Evolutionary conservation across 2,113 vertebrate genomes (phyloP).

Genomic region (Ictalurus punctatus): DNA sequence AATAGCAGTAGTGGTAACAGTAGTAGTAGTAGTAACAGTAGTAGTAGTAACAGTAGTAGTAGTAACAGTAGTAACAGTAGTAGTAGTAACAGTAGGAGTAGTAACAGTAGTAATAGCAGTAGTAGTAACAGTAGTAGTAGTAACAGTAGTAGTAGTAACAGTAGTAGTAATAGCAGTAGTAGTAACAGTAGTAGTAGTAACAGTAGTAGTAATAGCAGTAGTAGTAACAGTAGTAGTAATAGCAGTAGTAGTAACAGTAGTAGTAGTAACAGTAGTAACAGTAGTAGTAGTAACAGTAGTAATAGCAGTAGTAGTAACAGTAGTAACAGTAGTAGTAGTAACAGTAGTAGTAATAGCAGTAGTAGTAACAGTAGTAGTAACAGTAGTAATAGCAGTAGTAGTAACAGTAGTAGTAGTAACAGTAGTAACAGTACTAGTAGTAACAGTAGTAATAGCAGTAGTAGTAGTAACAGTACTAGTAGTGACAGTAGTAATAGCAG

Average conservation of each 20-base stretch:
- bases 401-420: too few species aligned
- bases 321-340: too few species aligned
- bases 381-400: too few species aligned
- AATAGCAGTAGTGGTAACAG: background rate
- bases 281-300: background rate
- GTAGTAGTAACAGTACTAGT: too few species aligned
- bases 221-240: background rate
- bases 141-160: background rate
- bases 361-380: too few species aligned
- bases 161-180: background rate
- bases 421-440: too few species aligned
- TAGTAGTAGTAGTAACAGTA: background rate
- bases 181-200: background rate
- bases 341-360: too few species aligned
- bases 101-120: background rate
- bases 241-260: background rate
- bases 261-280: background rate
- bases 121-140: background rate
- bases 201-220: background rate
- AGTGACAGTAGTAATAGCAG: too few species aligned
- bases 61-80: too few species aligned
- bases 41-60: background rate
- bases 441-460: too few species aligned
- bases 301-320: too few species aligned
- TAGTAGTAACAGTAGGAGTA: too few species aligned